Evolutionary conservation across 2,797 vertebrate genomes (phyloP), one percentile per base, ranked within the genome.

Genomic region (Danio kyathit): DNA sequence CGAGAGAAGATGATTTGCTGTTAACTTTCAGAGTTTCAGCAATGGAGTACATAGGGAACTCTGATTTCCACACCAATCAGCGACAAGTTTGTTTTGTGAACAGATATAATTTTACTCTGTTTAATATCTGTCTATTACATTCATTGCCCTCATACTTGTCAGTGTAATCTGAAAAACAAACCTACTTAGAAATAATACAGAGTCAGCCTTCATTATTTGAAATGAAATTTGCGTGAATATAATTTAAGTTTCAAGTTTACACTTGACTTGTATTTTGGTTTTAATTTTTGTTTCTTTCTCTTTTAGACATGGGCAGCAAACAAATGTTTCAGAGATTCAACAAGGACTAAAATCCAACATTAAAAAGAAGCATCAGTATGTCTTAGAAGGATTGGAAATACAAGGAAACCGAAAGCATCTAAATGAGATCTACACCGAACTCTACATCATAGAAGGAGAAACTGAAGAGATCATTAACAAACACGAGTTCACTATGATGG

Each of bases 401-500:
- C 16, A 49, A 5, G 16, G 1, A 74, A 41, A 38, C 40, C 14
- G 16, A 44, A 48, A 17, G 3, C 11, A 67, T 0, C 43, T 81
- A 5, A 74, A 40, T 38, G 41, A 81, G 40, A 74, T 81, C 51
- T 85, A 82, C 72, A 87, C 80, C 2, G 82, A 86, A 17, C 56
- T 86, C 19, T 74, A 82, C 67, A 80, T 86, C 13, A 82, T 51
- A 14, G 76, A 80, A 19, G 82, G 76, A 43, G 85, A 3, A 40
- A n/a, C 1, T 44, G 82, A 52, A 64, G 80, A 73, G 16, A 80
- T 86, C n/a, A 80, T 63, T 29, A 73, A 82, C 51, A 61, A 84
- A 29, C 85, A 86, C 10, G 85, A 86, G 11, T 21, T 86, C 29
- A 80, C 49, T n/a, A 83, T 65, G 49, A 82, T 86, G 48, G 82